These are phyloP conservation scores for Caenorhabditis auriculariae DNA, from an alignment of 2,888 invertebrate species.

Conservation along the genomic window DNA sequence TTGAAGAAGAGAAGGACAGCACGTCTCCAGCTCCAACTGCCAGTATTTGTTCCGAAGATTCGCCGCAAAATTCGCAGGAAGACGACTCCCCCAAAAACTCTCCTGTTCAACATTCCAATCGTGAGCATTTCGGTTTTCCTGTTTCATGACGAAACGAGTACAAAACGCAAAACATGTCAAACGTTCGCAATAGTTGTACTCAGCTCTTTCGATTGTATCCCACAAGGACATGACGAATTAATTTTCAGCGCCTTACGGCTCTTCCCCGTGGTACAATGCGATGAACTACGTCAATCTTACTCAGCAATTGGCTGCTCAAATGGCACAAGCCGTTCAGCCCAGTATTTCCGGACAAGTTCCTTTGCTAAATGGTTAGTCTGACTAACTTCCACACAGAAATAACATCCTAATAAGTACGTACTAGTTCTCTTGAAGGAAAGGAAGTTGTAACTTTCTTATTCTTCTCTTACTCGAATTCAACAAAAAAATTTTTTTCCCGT, in stretches of 20 bases:
- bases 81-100: neutral
- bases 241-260: too few species aligned
- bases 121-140: too few species aligned
- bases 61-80: conserved; percentile 9
- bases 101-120: too few species aligned
- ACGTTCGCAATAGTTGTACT: too few species aligned
- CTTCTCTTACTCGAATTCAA: neutral
- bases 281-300: conserved; percentile 22
- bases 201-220: too few species aligned
- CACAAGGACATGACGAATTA: too few species aligned
- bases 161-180: too few species aligned
- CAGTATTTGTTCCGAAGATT: conserved; percentile 13
- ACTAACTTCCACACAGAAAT: neutral
- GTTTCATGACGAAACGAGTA: too few species aligned
- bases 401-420: neutral
- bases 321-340: conserved; percentile 17
- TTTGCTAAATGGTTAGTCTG: conserved; percentile 9
- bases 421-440: neutral
- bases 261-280: conserved; percentile 16
- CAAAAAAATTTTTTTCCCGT: neutral
- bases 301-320: conserved; percentile 34
- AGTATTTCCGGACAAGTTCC: conserved; percentile 11
- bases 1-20: neutral
- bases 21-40: conserved; percentile 11
- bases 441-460: neutral